Conservation (phyloP, 2,888 invertebrate species). For the Nycteola revayana region DNA sequence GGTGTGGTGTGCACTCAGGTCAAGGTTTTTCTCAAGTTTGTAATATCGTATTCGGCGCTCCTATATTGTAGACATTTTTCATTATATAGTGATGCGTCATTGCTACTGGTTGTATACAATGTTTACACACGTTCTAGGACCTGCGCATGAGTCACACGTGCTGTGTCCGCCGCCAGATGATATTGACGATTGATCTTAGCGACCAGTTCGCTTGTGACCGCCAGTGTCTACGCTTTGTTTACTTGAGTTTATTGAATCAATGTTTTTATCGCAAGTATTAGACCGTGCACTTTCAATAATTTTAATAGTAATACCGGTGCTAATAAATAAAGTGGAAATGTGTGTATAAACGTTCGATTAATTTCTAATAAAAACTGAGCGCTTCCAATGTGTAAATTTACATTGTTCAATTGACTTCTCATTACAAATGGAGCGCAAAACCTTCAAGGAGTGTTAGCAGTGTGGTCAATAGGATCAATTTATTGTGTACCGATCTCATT, state of each 20-base stretch:
- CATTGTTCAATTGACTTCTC: constrained; percentile 45
- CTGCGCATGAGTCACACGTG: constrained; percentile 64
- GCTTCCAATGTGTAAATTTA: constrained; percentile 42
- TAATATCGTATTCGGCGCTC: constrained; percentile 48
- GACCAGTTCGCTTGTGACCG: constrained; percentile 55
- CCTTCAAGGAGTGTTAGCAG: constrained; percentile 45
- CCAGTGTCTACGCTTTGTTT: constrained; percentile 42
- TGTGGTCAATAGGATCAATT: constrained; percentile 29
- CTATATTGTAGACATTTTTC: constrained; percentile 55
- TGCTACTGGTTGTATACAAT: constrained; percentile 53
- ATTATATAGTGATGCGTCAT: constrained; percentile 61
- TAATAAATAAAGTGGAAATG: constrained; percentile 21
- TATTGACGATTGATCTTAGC: constrained; percentile 50
- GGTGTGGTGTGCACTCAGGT: constrained; percentile 32
- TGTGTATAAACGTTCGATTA: background rate
- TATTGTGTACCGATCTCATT: constrained; percentile 41
- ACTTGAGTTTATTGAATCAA: constrained; percentile 22
- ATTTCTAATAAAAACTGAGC: constrained; percentile 31
- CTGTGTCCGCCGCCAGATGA: constrained; percentile 57
- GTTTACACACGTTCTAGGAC: constrained; percentile 66
- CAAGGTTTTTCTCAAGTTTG: constrained; percentile 33
- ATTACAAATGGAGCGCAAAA: constrained; percentile 55
- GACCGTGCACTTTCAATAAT: constrained; percentile 7
- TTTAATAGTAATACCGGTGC: constrained; percentile 19
- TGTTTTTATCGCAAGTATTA: constrained; percentile 9